Base-by-base conservation (phyloP, 2,797 vertebrate species). In the Acrossocheilus fasciatus region DNA sequence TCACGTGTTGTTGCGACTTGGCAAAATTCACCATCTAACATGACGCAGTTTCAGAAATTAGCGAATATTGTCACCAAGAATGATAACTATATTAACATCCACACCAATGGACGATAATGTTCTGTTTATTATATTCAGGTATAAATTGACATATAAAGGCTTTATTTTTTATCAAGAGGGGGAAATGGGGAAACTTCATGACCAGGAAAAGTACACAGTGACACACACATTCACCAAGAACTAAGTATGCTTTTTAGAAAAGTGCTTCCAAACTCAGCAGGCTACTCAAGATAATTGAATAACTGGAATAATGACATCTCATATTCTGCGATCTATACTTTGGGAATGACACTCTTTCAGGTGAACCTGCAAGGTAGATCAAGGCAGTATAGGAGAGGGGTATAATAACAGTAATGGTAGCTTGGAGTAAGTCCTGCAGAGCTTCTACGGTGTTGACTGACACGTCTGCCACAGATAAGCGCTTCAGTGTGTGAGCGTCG, bases 401-500 rank as follows among this genome's bases (percentile, higher is more conserved):
- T 62, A 54, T 76, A 66, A 87, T 83, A 72, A 57, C 17, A 80
- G 23, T 80, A 90, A 88, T 59, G 50, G 76, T 34, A 39, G 64
- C 17, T 79, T 76, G 77, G 82, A 70, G 57, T 74, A 36, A 45
- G 30, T 68, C 76, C n/a, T 39, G 34, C 81, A 84, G 45, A 79
- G 68, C 59, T 84, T 87, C 69, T 66, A 43, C 76, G 7, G 50
- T 84, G 30, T 30, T 30, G 52, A 73, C 82, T 84, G 84, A 88
- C 84, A 84, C 15, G 68, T 84, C 86, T 69, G 26, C 69, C 68
- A 34, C 57, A 89, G 89, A 89, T 88, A 86, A 88, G 84, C 82
- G 59, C 80, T 84, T 88, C 69, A 81, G 84, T 64, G 34, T 91
- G 85, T 87, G 84, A 30, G 39, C 79, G 66, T 70, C 50, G 62